Evolutionary conservation across 1,140 invertebrate species (phyloP), one percentile per base, ranked within the genome.

Genomic region (Diuraphis noxia): DNA sequence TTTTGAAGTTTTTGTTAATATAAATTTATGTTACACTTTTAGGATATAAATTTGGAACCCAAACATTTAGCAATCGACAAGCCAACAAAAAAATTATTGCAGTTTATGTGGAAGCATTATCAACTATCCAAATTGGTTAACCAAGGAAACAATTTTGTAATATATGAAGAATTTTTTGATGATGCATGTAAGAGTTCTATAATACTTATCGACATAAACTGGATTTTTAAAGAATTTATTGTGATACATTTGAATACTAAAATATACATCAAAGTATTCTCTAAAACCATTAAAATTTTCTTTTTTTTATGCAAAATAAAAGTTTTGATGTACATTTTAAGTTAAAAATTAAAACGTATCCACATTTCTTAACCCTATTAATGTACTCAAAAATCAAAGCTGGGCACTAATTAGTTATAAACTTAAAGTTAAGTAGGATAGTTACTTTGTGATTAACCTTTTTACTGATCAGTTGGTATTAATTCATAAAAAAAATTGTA

Each of bases 91-190:
- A 98, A 98, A 93, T 96, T 98, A 92, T 94, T 98, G 81, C 95
- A 95, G 34, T 99, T 99, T 94, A 94, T 99, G 1, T 94, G 94
- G 23, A 98, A 98, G 93, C 96, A 98, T 94, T 99, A 98, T 93
- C 95, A 94, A 82, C 94, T 98, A 9, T 94, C 94, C 49, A 94
- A 95, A 84, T 95, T 96, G n/a, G 96, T 98, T 92, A 96, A 96
- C 17, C 97, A 98, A 93, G 96, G 96, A 91, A 98, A 98, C 93
- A 98, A 98, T 94, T 98, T 97, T 94, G 97, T 98, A 7, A 95
- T 98, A 36, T 98, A 96, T 94, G 95, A 96, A 92, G 96, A 96
- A 92, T 98, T 98, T 94, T 98, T 98, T 93, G 94, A 95, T 46
- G 84, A 85, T 2, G 17, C 84, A 23, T n/a, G 84, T 85, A n/a